Evolutionary conservation across 2,888 invertebrate species (phyloP).

Genomic region (Embidobia sp.): DNA sequence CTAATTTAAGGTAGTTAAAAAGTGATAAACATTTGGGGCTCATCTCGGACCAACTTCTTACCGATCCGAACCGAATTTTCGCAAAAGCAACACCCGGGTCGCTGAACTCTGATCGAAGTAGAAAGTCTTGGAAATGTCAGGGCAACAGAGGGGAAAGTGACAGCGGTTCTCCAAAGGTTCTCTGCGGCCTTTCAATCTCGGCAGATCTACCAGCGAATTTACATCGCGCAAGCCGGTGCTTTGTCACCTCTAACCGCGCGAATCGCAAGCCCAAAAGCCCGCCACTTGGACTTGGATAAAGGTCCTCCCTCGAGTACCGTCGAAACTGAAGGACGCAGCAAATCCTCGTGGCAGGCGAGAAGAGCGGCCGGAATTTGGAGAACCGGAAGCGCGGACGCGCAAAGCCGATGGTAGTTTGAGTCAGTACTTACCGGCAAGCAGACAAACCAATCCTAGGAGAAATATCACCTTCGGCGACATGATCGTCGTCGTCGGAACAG

Average conservation of each 20-base stretch:
- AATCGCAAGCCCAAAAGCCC: no score
- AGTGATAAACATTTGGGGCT: no score
- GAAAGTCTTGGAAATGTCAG: slow-evolving; percentile 81
- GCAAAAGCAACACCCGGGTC: slow-evolving; percentile 68
- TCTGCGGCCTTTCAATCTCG: slow-evolving; percentile 60
- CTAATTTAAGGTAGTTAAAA: no score
- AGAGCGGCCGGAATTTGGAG: no score
- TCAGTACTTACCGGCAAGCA: slow-evolving; percentile 78
- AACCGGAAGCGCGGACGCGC: no score
- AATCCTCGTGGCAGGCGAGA: no score
- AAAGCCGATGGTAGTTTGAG: background rate
- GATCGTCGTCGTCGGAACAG: slow-evolving; percentile 77
- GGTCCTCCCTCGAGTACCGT: no score
- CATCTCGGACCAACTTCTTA: background rate
- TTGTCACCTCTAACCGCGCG: no score
- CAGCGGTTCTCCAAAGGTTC: slow-evolving; percentile 74
- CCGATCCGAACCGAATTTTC: slow-evolving; percentile 22
- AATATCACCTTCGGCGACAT: slow-evolving; percentile 79
- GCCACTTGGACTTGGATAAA: no score
- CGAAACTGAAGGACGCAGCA: no score
- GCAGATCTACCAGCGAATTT: slow-evolving; percentile 34
- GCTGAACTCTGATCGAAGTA: slow-evolving; percentile 77
- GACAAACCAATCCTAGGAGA: slow-evolving; percentile 76
- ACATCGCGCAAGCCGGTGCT: no score
- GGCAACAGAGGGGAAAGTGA: slow-evolving; percentile 76